Conservation (phyloP, 2,888 invertebrate genomes). For the Conops quadrifasciatus region DNA sequence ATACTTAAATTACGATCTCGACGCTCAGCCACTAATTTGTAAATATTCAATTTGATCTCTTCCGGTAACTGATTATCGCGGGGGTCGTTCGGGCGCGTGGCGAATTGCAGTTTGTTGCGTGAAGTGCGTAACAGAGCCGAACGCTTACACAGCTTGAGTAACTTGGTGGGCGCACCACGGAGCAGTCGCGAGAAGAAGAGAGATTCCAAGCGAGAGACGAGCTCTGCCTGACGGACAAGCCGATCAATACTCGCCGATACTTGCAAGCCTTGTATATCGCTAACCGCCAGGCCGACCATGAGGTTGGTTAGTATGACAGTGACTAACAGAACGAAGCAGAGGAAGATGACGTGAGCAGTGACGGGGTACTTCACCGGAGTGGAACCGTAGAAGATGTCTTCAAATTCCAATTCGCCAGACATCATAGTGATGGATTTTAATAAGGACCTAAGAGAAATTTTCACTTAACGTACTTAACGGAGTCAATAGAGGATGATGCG, state of each 20-base stretch:
- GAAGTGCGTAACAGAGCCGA: slow-evolving; percentile 81
- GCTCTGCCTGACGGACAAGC: slow-evolving; percentile 80
- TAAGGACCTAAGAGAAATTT: slow-evolving; percentile 60
- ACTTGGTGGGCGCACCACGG: slow-evolving; percentile 72
- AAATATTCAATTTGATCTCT: slow-evolving; percentile 77
- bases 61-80: slow-evolving; percentile 80
- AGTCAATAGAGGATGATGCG: not conserved
- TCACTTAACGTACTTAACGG: not conserved
- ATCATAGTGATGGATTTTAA: slow-evolving; percentile 88
- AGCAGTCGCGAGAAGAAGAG: slow-evolving; percentile 82
- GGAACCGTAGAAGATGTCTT: slow-evolving; percentile 80
- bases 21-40: slow-evolving; percentile 77
- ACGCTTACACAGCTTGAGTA: slow-evolving; percentile 74
- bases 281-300: slow-evolving; percentile 85
- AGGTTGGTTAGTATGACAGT: slow-evolving; percentile 85
- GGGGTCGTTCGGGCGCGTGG: slow-evolving; percentile 84
- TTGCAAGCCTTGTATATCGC: slow-evolving; percentile 84
- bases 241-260: slow-evolving; percentile 82
- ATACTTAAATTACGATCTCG: slow-evolving; percentile 71
- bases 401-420: slow-evolving; percentile 87
- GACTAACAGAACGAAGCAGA: slow-evolving; percentile 80
- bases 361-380: slow-evolving; percentile 72
- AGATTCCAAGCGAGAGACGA: slow-evolving; percentile 83
- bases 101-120: slow-evolving; percentile 76
- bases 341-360: slow-evolving; percentile 79